Evolutionary conservation across 2,797 vertebrate species (phyloP), one percentile per base, ranked within the genome.

Genomic region (Etheostoma perlongum): DNA sequence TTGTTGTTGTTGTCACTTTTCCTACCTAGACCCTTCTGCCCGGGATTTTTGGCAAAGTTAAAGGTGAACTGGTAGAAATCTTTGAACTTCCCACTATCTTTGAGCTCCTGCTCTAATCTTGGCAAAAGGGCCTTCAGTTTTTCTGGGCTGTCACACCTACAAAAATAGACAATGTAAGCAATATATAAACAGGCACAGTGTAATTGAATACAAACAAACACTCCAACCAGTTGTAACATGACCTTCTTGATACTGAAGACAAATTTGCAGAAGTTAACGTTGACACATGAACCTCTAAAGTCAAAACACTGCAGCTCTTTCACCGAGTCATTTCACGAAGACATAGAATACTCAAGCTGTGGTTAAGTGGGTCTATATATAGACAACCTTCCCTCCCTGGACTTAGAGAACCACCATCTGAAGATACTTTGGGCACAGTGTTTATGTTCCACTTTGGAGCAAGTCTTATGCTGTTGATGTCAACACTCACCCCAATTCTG

Each of bases 31-130:
- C 97, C 98, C 90, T 99, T 99, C 87, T 99, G 98, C 84, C 97
- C 98, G 57, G 97, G 98, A 88, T 98, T 99, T 95, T 98, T 98
- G 88, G 98, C 98, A 92, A 99, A 99, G 88, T 97, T 97, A 93
- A 99, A 99, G 79, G 98, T 99, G 94, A 99, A 97, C 86, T 99
- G 98, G 93, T 99, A 99, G 90, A 99, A 98, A 83, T 99, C 97
- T 93, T 98, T 99, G 90, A 99, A 99, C 87, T 97, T 99, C 65
- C 91, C 93, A 15, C 95, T 91, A 85, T 98, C 97, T 95, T 98
- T 98, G 49, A 98, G 94, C 85, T 99, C 98, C 88, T 97, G 98
- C 87, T 99, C 98, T 94, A 99, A 88, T 84, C 96, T 95, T 58
- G 97, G 97, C 82, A 99, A 95, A 57, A 98, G 92, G 73, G 96